Evolutionary conservation across 2,797 vertebrate species (phyloP), one percentile per base, ranked within the genome.

Genomic region (Brachymystax lenok): DNA sequence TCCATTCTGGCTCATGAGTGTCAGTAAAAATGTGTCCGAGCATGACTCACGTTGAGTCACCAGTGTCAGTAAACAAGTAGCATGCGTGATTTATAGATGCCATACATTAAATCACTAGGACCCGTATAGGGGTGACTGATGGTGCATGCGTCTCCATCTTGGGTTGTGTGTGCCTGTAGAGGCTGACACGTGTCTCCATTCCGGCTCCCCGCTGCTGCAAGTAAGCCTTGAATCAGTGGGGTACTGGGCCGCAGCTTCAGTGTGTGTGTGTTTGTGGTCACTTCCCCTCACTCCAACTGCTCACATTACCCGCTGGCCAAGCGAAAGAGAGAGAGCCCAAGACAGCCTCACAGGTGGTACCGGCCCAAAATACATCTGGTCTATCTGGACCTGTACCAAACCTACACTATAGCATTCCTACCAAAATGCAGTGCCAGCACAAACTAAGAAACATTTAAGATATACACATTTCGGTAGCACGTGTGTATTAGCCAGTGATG

Each of bases 11-110:
- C 66, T 40, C 30, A 40, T 66, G 3, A 7, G 24, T 66, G 21
- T 73, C 82, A 19, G 80, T 74, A 84, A 83, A 81, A 5, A 0
- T 21, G 27, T 84, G 86, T 85, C 77, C 68, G 78, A 77, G 1
- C 59, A 6, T 69, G 28, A 76, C 76, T 16, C 72, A 69, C 79
- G 46, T 33, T 56, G 77, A 30, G 59, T 77, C 12, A 73, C 13
- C 21, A 24, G 24, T 64, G 61, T 27, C 61, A n/a, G 67, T 35
- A 33, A 61, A 21, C 6, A 10, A 61, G n/a, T 21, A n/a, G 10
- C 16, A 59, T 1, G 54, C 2, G 19, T 59, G n/a, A 46, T 12
- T 46, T 46, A 46, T 46, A 46, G 10, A 59, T 7, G 5, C 4
- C n/a, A 59, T 59, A 59, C n/a, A 59, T 6, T 59, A 8, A 21